phyloP scores from a whole-genome alignment of 2,797 vertebrate species.

The Tokudaia muenninki region DNA sequence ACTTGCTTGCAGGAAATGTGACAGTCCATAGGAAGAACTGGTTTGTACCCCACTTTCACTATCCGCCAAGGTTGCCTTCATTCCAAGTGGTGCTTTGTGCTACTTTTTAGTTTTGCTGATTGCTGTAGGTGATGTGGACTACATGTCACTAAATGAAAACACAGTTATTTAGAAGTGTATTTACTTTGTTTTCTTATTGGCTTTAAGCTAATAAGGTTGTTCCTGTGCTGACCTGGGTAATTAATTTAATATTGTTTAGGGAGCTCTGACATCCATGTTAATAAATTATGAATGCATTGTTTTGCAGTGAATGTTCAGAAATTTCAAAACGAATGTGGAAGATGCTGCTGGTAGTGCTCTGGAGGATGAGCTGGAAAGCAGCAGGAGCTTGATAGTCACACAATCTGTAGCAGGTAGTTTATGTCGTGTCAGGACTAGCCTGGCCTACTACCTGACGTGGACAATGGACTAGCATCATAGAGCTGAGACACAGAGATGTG shows the following conservation, averaged over 20 bases:
- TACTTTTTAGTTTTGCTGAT: neutral
- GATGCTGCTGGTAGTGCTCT: neutral
- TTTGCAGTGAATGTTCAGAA: constrained; percentile 11
- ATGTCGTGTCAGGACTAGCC: neutral
- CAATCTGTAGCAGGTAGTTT: neutral
- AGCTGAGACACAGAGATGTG: neutral
- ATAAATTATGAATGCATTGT: neutral
- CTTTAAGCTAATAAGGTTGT: neutral
- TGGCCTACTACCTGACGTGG: neutral
- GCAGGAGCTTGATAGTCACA: neutral
- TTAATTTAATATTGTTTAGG: constrained; percentile 20
- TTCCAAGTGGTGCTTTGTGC: neutral
- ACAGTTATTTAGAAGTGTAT: neutral
- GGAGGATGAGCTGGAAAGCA: neutral
- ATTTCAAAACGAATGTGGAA: constrained; percentile 6
- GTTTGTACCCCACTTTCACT: neutral
- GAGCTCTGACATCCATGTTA: neutral
- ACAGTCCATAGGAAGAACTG: neutral
- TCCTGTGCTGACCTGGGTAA: neutral
- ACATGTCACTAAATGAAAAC: neutral
- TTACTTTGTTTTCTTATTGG: constrained; percentile 10
- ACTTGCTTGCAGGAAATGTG: neutral
- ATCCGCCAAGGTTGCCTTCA: neutral
- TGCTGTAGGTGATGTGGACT: neutral
- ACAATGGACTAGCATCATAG: neutral